Percentiles rank a stretch among this genome's conserved stretches.
Conservation (phyloP, 2,888 invertebrate species). For the Agrochola lota region DNA sequence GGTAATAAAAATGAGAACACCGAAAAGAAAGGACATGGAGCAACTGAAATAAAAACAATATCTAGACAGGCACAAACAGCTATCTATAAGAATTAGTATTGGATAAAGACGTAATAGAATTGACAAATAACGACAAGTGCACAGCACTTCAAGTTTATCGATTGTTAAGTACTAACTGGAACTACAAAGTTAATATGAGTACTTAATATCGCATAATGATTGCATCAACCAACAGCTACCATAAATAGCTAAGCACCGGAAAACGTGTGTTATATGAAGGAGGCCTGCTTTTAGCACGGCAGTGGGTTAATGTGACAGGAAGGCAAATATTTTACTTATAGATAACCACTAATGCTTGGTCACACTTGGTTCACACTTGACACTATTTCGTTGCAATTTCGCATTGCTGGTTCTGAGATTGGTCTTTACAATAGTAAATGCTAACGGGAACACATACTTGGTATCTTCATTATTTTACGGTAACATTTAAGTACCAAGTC, state of each 20-base stretch:
- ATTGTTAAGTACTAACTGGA: slow-evolving; percentile 8
- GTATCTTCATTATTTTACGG: neutral
- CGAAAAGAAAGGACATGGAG: neutral
- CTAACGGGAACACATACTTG: neutral
- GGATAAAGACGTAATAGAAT: neutral
- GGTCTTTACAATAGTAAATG: neutral
- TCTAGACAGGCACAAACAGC: too few species aligned
- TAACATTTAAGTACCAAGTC: neutral
- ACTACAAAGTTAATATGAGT: slow-evolving; percentile 7
- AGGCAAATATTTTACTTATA: neutral
- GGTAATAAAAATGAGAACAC: neutral
- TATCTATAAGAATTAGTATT: neutral
- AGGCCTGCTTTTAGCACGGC: neutral
- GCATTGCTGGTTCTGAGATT: neutral
- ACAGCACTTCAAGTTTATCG: neutral
- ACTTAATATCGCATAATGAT: slow-evolving; percentile 14
- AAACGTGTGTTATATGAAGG: slow-evolving; percentile 6
- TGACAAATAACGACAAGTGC: neutral
- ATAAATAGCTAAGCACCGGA: slow-evolving; percentile 23
- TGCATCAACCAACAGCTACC: slow-evolving; percentile 14
- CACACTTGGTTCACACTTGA: neutral
- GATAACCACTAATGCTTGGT: neutral
- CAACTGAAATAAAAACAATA: too few species aligned
- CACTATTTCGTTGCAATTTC: neutral
- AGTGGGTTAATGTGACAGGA: slow-evolving; percentile 18